Base-by-base conservation (phyloP, 2,888 invertebrate genomes). In the Heliconius aoede region DNA sequence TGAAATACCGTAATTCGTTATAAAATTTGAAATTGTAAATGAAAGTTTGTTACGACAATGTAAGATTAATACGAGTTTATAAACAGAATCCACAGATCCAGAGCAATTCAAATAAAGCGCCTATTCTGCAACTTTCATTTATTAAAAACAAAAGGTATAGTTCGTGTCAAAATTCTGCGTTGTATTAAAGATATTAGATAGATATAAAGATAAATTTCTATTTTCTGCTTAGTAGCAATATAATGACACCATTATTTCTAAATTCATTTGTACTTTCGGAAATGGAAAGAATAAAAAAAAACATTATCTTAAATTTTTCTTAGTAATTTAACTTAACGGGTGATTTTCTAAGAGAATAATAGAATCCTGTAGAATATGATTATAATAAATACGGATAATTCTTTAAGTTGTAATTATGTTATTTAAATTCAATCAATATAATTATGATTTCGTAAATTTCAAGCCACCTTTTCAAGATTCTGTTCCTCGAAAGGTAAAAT, bases 61-160 rank as follows among this genome's bases (percentile, higher is more conserved):
- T 77, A 18, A 64, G 76, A 76, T 76, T 76, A 72, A 76, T 73
- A 73, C 46, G 76, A 68, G 61, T 67, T 67, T 51, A 36, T 67
- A 68, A 75, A 75, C 71, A 64, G 62, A 55, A 71, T 71, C n/a
- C n/a, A 26, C 28, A 58, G 36, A 36, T 75, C 36, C 30, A 13
- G 51, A 75, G 32, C 51, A 32, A 71, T 75, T 75, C 28, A 26
- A 55, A 51, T 64, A 75, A 75, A 71, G 3, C 36, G 58, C 18
- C 71, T 51, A 58, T n/a, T 72, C 24, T 24, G 3, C 15, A 67
- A 76, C 40, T 72, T 72, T 67, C 46, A 72, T 76, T 76, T 67
- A 67, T 67, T 71, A 72, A 67, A 71, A 67, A 76, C 72, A 67
- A 72, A 60, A 76, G 51, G 15, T 61, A n/a, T 15, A 51, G 28